These are phyloP conservation scores for Larimichthys polyactis DNA, from an alignment of 2,113 vertebrate species.

Conservation along the genomic window DNA sequence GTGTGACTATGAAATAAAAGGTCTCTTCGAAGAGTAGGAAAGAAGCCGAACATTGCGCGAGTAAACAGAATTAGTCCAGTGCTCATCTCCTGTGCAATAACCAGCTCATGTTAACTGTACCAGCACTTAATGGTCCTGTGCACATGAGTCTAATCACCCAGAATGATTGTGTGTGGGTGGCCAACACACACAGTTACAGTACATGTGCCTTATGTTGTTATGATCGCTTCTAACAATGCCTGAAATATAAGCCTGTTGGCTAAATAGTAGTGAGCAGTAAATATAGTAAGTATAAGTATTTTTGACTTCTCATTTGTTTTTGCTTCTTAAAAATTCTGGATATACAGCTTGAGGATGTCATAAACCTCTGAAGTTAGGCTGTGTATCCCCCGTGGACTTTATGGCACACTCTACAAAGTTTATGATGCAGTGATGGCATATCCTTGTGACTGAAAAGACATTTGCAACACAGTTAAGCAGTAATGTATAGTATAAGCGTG, in stretches of 20 bases:
- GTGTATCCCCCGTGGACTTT: conserved; percentile 58
- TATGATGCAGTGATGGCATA: conserved; percentile 60
- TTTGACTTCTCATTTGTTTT: conserved; percentile 11
- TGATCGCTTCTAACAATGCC: neutral
- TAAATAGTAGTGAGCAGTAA: neutral
- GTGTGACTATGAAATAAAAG: neutral
- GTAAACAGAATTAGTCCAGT: conserved; percentile 11
- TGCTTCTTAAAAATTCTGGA: neutral
- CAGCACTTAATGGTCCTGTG: conserved; percentile 18
- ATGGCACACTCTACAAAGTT: conserved; percentile 54
- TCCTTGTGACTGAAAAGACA: conserved; percentile 67
- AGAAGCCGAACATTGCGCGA: neutral
- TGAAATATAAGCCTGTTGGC: neutral
- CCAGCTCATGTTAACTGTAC: conserved; percentile 12
- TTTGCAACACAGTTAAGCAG: conserved; percentile 69
- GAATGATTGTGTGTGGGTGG: conserved; percentile 19
- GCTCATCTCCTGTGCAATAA: neutral
- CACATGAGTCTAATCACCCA: conserved; percentile 1
- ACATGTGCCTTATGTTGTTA: neutral
- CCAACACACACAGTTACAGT: neutral
- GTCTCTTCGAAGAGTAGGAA: neutral
- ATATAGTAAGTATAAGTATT: neutral
- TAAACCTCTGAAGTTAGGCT: conserved; percentile 35
- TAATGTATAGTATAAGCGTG: conserved; percentile 55
- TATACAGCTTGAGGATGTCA: conserved; percentile 46